A percentile compares a stretch with the other conserved stretches of the same genome.
These are phyloP conservation scores for Campylomormyrus numenius DNA, from an alignment of 2,113 vertebrate species.

Conservation along the genomic window DNA sequence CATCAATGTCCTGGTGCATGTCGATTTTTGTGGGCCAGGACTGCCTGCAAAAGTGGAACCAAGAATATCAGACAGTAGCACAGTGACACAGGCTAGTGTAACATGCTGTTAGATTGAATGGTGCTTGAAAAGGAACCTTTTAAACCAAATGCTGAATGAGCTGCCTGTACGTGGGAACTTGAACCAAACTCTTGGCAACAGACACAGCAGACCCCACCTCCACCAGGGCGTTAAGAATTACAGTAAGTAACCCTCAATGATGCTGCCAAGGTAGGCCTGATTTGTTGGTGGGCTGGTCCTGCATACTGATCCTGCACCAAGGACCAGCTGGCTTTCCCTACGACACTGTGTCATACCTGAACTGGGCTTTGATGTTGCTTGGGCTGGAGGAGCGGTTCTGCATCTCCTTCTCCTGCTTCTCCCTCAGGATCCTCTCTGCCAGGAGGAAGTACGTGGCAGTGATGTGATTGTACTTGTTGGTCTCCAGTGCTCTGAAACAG, in stretches of 20 bases:
- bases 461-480: slow-evolving; percentile 98
- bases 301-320: not conserved
- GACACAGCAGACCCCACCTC: not conserved
- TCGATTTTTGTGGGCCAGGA: slow-evolving; percentile 92
- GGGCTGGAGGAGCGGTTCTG: slow-evolving; percentile 90
- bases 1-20: slow-evolving; percentile 93
- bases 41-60: slow-evolving; percentile 63
- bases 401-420: slow-evolving; percentile 94
- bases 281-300: not conserved
- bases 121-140: not conserved
- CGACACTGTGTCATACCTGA: slow-evolving; percentile 65
- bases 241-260: not conserved
- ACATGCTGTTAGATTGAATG: not conserved
- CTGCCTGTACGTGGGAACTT: not conserved
- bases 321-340: not conserved
- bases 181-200: not conserved
- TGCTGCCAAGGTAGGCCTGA: not conserved
- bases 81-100: not conserved
- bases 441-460: slow-evolving; percentile 98
- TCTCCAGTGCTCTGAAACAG: slow-evolving; percentile 79
- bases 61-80: not conserved
- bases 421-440: slow-evolving; percentile 88
- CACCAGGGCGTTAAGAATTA: not conserved
- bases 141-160: not conserved
- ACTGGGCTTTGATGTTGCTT: slow-evolving; percentile 93